Percentiles rank a stretch among this genome's conserved stretches.
Conservation (phyloP, 2,113 vertebrate genomes). For the Arvicanthis niloticus region DNA sequence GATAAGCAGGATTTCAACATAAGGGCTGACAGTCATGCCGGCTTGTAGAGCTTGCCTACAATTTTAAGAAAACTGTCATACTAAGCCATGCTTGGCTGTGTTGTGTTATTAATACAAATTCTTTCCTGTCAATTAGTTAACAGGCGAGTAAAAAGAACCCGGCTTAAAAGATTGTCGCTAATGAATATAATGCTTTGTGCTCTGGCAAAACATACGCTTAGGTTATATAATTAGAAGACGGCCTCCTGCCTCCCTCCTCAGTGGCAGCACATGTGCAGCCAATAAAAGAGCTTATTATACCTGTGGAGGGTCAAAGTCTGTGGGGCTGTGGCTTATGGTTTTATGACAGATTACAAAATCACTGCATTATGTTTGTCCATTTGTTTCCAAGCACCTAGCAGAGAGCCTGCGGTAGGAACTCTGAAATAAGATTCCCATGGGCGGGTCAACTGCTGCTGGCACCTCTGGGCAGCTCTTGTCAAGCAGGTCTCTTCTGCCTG, state of each 20-base stretch:
- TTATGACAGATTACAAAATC: conserved; percentile 98
- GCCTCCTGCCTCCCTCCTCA: conserved; percentile 74
- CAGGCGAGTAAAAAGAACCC: conserved; percentile 91
- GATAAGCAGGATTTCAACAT: conserved; percentile 59
- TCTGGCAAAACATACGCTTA: conserved; percentile 92
- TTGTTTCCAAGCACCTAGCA: conserved; percentile 90
- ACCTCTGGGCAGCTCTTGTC: conserved; percentile 90
- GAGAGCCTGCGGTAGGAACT: conserved; percentile 84
- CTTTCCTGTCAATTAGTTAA: conserved; percentile 96
- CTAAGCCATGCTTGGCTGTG: conserved; percentile 86
- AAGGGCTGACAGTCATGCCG: conserved; percentile 64
- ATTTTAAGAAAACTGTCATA: conserved; percentile 90
- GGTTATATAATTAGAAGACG: conserved; percentile 90
- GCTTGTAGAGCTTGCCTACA: conserved; percentile 74
- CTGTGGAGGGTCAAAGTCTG: conserved; percentile 96
- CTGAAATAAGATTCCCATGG: conserved; percentile 84
- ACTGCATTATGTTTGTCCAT: conserved; percentile 94
- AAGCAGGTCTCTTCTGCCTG: conserved; percentile 90
- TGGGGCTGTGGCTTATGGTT: conserved; percentile 95
- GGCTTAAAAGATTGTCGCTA: conserved; percentile 90
- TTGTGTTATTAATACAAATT: conserved; percentile 91
- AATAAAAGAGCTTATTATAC: conserved; percentile 96
- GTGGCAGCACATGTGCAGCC: conserved; percentile 87
- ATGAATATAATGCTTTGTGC: conserved; percentile 96
- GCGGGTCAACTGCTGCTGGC: conserved; percentile 95